Evolutionary conservation across 2,888 invertebrate species (phyloP).

Genomic region (Drosophila testacea): DNA sequence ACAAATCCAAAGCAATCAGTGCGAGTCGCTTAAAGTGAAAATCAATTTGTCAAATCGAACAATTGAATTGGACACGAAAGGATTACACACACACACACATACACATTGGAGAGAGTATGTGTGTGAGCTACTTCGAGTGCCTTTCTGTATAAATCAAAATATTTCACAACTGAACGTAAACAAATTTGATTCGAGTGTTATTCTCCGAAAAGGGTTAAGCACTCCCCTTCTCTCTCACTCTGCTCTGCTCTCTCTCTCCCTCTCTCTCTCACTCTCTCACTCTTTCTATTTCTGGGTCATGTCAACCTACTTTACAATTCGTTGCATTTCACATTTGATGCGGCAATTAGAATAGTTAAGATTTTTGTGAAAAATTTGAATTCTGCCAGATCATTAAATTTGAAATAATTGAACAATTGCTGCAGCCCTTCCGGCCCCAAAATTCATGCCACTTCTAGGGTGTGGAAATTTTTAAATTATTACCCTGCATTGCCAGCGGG

Average conservation of each 20-base stretch:
- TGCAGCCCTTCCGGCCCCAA: slow-evolving; percentile 24
- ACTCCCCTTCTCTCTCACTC: slow-evolving; percentile 20
- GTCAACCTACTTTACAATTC: slow-evolving; percentile 60
- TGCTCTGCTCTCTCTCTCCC: not conserved
- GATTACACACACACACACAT: slow-evolving; percentile 47
- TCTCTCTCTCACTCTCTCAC: slow-evolving; percentile 12
- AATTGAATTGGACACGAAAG: slow-evolving; percentile 75
- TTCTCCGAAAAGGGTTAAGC: slow-evolving; percentile 63
- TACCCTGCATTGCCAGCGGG: slow-evolving; percentile 62
- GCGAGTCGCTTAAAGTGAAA: slow-evolving; percentile 68
- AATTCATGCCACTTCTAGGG: slow-evolving; percentile 33
- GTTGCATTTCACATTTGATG: slow-evolving; percentile 69
- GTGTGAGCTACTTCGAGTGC: slow-evolving; percentile 41
- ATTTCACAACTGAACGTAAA: slow-evolving; percentile 71
- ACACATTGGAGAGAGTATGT: not conserved
- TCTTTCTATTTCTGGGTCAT: not conserved
- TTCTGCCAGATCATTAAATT: slow-evolving; percentile 84
- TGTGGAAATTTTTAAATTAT: slow-evolving; percentile 83
- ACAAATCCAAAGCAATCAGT: slow-evolving; percentile 69
- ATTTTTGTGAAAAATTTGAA: slow-evolving; percentile 81
- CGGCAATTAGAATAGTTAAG: slow-evolving; percentile 75
- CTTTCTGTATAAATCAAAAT: slow-evolving; percentile 73
- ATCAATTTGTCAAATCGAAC: slow-evolving; percentile 79
- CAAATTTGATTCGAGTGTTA: slow-evolving; percentile 71
- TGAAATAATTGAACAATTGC: slow-evolving; percentile 60